phyloP scores from a whole-genome alignment of 2,888 invertebrate genomes.

The Halocaridina rubra region DNA sequence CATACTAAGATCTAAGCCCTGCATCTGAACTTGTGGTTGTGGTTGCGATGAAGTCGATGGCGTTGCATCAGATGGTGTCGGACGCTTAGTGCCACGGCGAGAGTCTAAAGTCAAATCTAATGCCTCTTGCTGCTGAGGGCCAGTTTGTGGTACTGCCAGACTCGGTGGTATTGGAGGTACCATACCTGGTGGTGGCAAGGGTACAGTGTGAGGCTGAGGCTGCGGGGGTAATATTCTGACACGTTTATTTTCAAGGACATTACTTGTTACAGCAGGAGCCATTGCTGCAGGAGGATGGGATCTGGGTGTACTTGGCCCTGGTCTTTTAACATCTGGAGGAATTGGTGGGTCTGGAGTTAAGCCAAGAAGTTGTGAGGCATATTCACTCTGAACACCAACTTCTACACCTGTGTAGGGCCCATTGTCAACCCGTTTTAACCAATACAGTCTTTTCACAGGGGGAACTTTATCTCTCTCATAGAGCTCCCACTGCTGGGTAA shows the following conservation, averaged over 20 bases:
- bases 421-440: conserved; percentile 91
- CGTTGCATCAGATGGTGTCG: conserved; percentile 12
- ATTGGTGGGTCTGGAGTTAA: conserved; percentile 64
- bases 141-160: conserved; percentile 16
- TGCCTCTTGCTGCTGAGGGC: conserved; percentile 60
- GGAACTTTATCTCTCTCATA: conserved; percentile 88
- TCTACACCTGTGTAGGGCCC: conserved; percentile 91
- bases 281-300: not conserved
- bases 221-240: conserved; percentile 35
- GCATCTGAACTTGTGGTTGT: not conserved
- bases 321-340: conserved; percentile 33
- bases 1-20: conserved; percentile 84
- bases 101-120: conserved; percentile 57
- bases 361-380: conserved; percentile 85
- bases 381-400: conserved; percentile 90
- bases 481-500: conserved; percentile 91
- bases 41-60: not conserved
- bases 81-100: conserved; percentile 43
- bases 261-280: not conserved
- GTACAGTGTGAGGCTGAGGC: conserved; percentile 41
- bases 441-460: conserved; percentile 87
- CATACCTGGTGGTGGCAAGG: conserved; percentile 38
- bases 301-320: not conserved
- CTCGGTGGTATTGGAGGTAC: conserved; percentile 13
- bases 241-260: conserved; percentile 17